These are phyloP conservation scores for Heliothis peltigera DNA, from an alignment of 2,888 invertebrate genomes.

Conservation along the genomic window DNA sequence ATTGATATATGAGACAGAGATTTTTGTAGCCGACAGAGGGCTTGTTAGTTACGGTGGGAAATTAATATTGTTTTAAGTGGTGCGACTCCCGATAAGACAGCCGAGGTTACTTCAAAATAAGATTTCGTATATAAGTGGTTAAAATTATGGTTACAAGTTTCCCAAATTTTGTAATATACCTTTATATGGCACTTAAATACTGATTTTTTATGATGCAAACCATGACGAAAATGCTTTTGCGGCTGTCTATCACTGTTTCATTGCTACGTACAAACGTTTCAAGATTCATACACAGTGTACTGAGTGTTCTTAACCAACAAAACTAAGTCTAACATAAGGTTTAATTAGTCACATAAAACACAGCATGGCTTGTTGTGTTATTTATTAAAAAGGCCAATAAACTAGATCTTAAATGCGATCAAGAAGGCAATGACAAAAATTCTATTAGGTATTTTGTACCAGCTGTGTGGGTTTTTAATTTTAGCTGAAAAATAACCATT, in stretches of 20 bases:
- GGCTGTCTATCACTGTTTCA: conserved; percentile 5
- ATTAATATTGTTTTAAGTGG: conserved; percentile 81
- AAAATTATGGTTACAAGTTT: background rate
- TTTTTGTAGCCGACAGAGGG: conserved; percentile 79
- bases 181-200: background rate
- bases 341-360: too few relatives aligned
- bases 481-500: too few relatives aligned
- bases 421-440: too few relatives aligned
- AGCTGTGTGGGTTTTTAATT: too few relatives aligned
- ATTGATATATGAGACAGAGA: conserved; percentile 81
- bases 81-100: conserved; percentile 57
- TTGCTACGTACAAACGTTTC: too few relatives aligned
- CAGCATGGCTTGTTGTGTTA: too few relatives aligned
- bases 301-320: too few relatives aligned
- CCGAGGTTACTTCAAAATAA: conserved; percentile 1
- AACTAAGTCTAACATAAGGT: too few relatives aligned
- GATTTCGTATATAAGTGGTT: background rate
- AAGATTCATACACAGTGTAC: too few relatives aligned
- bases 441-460: too few relatives aligned
- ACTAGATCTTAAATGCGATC: too few relatives aligned
- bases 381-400: too few relatives aligned
- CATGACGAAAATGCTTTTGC: conserved; percentile 9
- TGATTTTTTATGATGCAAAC: background rate
- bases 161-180: background rate
- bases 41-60: conserved; percentile 82